Base-by-base conservation (phyloP, 2,797 vertebrate species). In the Gadopsis bispinosus region DNA sequence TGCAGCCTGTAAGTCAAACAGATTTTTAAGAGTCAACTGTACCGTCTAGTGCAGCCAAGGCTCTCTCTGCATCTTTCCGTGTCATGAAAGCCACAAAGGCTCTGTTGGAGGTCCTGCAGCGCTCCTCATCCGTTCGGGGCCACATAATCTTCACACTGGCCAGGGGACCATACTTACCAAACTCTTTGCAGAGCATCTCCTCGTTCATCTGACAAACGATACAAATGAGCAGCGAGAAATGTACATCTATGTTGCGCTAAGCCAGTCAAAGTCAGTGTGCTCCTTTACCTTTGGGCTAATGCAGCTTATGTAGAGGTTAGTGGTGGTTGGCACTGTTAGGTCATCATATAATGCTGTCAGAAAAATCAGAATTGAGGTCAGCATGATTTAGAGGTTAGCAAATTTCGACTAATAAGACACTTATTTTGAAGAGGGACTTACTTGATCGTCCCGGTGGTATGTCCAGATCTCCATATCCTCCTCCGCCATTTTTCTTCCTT, bases 101-200 rank as follows among this genome's bases (percentile, higher is more conserved):
- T 56, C 96, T 89, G 86, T 96, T 96, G 19, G 95, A 95, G 47
- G 94, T 95, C 78, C 96, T 79, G 58, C 93, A 93, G 61, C 95
- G 92, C 83, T 96, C 96, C 84, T 96, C 95, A 0, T 96, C 96
- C 0, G 94, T 96, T n/a, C 96, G 94, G 8, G 96, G 96, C 96
- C 96, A 96, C 96, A 96, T 96, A 14, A 96, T 96, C 93, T 96
- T 96, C 54, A 96, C 96, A 16, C 96, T 96, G 78, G 96, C 96
- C 84, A 96, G 90, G 0, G 96, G 96, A 4, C 96, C 96, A 51
- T 95, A 96, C 85, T 96, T 96, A 51, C 95, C 95, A 75, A 96
- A 96, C 91, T 96, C 96, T 90, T 96, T 96, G 79, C 96, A 96
- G 43, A 96, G 94, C 83, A 96, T 94, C 85, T 96, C 96, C 83